Conservation (phyloP, 2,113 vertebrate species). For the Thomomys bottae region DNA sequence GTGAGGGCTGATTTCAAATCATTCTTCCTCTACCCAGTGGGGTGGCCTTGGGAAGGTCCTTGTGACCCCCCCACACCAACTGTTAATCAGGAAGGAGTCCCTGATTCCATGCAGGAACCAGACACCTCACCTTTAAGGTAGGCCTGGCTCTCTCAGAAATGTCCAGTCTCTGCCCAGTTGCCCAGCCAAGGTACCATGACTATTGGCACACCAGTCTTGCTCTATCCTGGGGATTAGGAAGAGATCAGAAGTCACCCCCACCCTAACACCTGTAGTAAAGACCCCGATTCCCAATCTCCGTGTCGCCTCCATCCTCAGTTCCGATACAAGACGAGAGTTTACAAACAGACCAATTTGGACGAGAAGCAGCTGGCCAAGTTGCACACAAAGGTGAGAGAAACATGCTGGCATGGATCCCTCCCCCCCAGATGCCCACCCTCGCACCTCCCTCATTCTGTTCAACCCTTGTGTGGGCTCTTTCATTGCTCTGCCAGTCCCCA, state of each 20-base stretch:
- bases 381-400: constrained; percentile 92
- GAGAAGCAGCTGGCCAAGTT: constrained; percentile 98
- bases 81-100: neutral
- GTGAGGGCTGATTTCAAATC: neutral
- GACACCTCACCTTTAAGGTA: neutral
- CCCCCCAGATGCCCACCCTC: neutral
- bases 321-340: constrained; percentile 98
- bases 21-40: neutral
- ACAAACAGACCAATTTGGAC: constrained; percentile 96
- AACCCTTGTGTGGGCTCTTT: neutral
- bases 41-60: neutral
- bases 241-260: neutral
- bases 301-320: constrained; percentile 86
- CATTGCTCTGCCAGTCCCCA: neutral
- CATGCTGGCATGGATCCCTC: accelerated
- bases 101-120: neutral
- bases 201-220: neutral
- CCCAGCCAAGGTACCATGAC: neutral
- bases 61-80: neutral
- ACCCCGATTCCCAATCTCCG: neutral
- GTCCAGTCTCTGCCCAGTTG: neutral
- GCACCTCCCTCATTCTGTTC: neutral
- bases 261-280: neutral
- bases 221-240: neutral
- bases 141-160: neutral